Evolutionary conservation across 2,797 vertebrate species (phyloP).

Genomic region (Amblyopsis hoosieri): DNA sequence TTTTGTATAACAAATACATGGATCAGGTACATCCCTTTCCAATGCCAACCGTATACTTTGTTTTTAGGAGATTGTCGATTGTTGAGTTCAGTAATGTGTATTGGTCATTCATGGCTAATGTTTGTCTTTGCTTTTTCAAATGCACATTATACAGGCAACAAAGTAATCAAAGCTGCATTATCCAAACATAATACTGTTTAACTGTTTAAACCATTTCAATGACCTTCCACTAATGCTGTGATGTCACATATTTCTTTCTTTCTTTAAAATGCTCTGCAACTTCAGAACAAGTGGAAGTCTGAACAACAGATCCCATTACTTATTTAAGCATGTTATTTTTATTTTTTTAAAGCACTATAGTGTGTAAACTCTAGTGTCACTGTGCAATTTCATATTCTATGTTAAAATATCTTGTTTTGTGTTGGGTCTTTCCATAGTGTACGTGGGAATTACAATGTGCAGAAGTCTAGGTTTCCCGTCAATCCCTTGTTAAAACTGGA

Average conservation of each 20-base stretch:
- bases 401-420: too few relatives aligned
- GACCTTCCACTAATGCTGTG: neutral
- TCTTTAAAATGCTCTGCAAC: conserved; percentile 13
- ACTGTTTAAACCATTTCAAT: conserved; percentile 1
- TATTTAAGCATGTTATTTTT: conserved; percentile 13
- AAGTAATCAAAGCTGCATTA: conserved; percentile 18
- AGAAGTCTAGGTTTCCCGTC: too few relatives aligned
- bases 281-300: conserved; percentile 8
- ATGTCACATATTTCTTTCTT: conserved; percentile 3
- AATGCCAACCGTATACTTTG: too few relatives aligned
- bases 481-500: too few relatives aligned
- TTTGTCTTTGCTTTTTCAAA: conserved; percentile 59
- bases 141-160: conserved; percentile 49
- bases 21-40: too few relatives aligned
- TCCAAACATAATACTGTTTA: too few relatives aligned
- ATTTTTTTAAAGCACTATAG: neutral
- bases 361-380: too few relatives aligned
- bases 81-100: conserved; percentile 50
- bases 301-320: conserved; percentile 5
- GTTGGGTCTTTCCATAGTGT: neutral
- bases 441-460: neutral
- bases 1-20: too few relatives aligned
- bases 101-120: conserved; percentile 50
- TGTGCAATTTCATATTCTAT: too few relatives aligned
- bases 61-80: conserved; percentile 44